phyloP scores from a whole-genome alignment of 2,113 vertebrate species.

The Protomyctophum bolini region DNA sequence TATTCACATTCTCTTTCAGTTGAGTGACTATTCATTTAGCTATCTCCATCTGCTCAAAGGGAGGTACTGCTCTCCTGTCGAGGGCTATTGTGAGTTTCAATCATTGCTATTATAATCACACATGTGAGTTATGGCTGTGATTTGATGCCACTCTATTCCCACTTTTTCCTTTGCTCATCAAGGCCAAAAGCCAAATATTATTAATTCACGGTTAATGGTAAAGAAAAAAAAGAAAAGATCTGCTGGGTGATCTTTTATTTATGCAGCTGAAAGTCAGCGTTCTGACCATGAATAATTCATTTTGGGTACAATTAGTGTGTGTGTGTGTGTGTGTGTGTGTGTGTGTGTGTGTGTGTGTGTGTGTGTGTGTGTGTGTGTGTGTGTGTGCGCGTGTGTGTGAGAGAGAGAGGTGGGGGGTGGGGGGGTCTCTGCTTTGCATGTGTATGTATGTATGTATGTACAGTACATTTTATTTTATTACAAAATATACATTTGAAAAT shows the following conservation, averaged over 20 bases:
- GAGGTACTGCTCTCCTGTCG: constrained; percentile 4
- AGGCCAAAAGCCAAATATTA: constrained; percentile 45
- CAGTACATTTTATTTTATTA: no score
- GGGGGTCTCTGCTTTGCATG: neutral
- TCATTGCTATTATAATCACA: constrained; percentile 42
- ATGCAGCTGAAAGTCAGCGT: constrained; percentile 59
- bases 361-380: neutral
- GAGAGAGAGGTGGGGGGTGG: neutral
- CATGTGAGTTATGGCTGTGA: constrained; percentile 24
- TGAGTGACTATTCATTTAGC: constrained; percentile 8
- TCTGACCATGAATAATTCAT: constrained; percentile 74
- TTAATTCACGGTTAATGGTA: constrained; percentile 61
- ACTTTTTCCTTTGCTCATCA: constrained; percentile 54
- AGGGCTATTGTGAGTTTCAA: constrained; percentile 22
- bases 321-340: constrained; percentile 14
- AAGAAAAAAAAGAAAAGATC: constrained; percentile 23
- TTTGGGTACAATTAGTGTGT: constrained; percentile 56
- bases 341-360: neutral
- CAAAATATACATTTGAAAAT: no score
- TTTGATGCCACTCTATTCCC: constrained; percentile 30
- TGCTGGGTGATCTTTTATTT: constrained; percentile 63
- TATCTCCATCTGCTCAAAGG: neutral
- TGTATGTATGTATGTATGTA: no score
- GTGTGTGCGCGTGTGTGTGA: neutral
- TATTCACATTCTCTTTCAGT: neutral